Base-by-base conservation (phyloP, 2,888 invertebrate species). In the Callyntrura sp. region DNA sequence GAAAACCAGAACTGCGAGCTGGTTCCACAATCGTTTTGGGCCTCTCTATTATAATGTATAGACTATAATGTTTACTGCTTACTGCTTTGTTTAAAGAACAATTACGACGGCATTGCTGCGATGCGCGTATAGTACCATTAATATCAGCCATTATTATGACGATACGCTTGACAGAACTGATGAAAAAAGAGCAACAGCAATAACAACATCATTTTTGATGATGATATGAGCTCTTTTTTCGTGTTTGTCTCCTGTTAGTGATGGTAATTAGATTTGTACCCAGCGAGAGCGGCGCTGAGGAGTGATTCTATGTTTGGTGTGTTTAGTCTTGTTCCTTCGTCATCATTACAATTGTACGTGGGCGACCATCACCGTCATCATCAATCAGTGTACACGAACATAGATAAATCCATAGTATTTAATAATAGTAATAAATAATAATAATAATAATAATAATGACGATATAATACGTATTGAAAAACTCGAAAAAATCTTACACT, bases 211-310 rank as follows among this genome's bases (percentile, higher is more conserved):
- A 35, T 35, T 35, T 35, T n/a, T 12, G 25, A 62, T 45, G 23
- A 35, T 82, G 25, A 23, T 35, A 35, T 82, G 65, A 9, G 20
- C 35, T 60, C 43, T 57, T 76, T 76, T 11, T 73, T 11, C 20
- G 55, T 14, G 25, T 70, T n/a, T 70, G 23, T 14, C 5, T 35
- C 73, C 62, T 86, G 86, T 79, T 86, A 79, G 86, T 68, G 68
- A 86, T 79, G 86, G 86, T 86, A 86, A 86, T 86, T 86, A 86
- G 79, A 86, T 86, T 86, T 86, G 86, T 86, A 86, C 79, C 86
- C 73, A 65, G 65, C 25, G 9, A 65, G 35, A 35, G 35, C 2
- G 35, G 35, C 6, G 35, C 2, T 2, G 35, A 4, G 2, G 35
- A 35, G 35, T 35, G 35, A 65, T 51, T 78, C 86, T 86, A 65